Evolutionary conservation across 1,140 invertebrate genomes (phyloP).

Genomic region (Periplaneta americana): DNA sequence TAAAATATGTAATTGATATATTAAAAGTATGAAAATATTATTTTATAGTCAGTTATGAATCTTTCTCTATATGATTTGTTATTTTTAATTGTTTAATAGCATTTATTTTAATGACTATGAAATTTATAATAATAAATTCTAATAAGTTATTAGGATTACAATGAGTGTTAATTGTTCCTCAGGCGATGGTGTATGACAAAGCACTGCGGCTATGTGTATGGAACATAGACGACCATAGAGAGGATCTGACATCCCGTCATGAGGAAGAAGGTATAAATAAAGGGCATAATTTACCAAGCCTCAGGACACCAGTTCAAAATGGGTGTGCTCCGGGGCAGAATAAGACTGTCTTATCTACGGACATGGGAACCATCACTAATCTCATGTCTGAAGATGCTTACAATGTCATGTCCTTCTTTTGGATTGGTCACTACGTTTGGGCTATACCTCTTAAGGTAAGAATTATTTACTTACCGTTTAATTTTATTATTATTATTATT

Average conservation of each 20-base stretch:
- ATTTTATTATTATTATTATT: neutral
- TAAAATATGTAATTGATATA: too few species aligned
- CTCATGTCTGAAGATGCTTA: conserved; percentile 76
- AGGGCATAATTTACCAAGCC: neutral
- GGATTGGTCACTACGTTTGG: conserved; percentile 82
- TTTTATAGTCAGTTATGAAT: too few species aligned
- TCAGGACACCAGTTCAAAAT: neutral
- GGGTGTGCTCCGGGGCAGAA: conserved; percentile 1
- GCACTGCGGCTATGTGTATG: conserved; percentile 29
- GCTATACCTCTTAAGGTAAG: conserved; percentile 75
- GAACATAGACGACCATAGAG: conserved; percentile 10
- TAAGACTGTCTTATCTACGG: neutral
- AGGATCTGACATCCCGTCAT: neutral
- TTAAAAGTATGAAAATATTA: too few species aligned
- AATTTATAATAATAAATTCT: too few species aligned
- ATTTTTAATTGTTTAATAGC: too few species aligned
- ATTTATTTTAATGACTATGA: too few species aligned
- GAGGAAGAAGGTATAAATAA: neutral
- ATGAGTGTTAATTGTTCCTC: too few species aligned
- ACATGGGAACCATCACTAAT: conserved; percentile 62
- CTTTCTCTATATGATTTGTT: too few species aligned
- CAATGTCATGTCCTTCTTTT: conserved; percentile 78
- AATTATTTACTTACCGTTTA: neutral
- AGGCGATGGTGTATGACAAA: conserved; percentile 63
- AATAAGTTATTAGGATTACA: too few species aligned